Conservation (phyloP, 2,797 vertebrate genomes). For the Chaetophractus vellerosus region DNA sequence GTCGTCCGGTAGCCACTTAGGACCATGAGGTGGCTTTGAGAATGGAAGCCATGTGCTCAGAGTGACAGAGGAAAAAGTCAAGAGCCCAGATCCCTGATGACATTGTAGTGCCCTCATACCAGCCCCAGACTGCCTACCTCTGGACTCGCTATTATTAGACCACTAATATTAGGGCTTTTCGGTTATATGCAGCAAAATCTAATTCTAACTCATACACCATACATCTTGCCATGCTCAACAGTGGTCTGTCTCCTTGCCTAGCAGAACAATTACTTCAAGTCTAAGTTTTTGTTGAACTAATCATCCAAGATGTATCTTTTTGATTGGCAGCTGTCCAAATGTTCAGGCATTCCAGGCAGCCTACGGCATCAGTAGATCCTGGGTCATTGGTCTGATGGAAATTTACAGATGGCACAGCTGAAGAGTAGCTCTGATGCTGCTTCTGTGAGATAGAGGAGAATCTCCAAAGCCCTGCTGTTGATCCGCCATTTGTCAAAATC, state of each 20-base stretch:
- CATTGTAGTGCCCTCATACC: not conserved
- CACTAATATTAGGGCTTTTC: not conserved
- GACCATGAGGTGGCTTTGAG: not conserved
- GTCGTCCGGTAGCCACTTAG: not conserved
- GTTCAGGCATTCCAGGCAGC: not conserved
- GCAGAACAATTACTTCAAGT: not conserved
- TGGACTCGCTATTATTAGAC: not conserved
- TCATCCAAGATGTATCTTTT: not conserved
- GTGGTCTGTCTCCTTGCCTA: not conserved
- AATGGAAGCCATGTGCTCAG: not conserved
- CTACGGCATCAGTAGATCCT: not conserved
- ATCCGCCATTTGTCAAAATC: not conserved
- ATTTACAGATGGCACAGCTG: not conserved
- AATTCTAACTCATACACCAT: not conserved
- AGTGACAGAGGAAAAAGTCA: not conserved
- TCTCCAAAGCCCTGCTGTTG: not conserved
- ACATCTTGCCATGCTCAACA: not conserved
- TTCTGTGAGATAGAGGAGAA: not conserved
- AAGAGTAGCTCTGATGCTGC: not conserved
- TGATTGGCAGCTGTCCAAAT: constrained; percentile 6
- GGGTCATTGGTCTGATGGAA: constrained; percentile 37
- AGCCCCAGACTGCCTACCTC: not conserved
- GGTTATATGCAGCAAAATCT: not conserved
- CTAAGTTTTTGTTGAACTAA: not conserved
- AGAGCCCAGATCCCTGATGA: not conserved